Evolutionary conservation across 1,140 invertebrate genomes (phyloP).

Genomic region (Helicoverpa zea): DNA sequence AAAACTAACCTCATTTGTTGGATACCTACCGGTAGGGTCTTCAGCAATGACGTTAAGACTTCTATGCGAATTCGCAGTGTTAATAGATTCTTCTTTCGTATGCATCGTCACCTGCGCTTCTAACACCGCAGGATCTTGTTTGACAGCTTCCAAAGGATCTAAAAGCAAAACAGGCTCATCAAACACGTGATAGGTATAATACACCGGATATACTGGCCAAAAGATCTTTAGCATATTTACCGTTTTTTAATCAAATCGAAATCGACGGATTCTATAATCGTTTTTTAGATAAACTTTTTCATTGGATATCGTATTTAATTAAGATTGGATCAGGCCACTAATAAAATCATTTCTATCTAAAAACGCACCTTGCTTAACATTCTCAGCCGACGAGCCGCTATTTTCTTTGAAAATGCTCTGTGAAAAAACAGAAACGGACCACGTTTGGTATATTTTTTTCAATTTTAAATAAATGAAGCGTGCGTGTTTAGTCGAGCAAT

Average conservation of each 20-base stretch:
- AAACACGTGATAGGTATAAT: too few relatives aligned
- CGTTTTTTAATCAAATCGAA: too few relatives aligned
- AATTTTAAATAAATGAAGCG: not conserved
- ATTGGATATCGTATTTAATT: too few relatives aligned
- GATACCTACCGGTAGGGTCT: not conserved
- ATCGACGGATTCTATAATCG: too few relatives aligned
- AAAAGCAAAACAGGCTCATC: not conserved
- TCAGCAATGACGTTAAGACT: not conserved
- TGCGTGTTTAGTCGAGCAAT: not conserved
- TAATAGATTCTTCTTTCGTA: conserved; percentile 3
- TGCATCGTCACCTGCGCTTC: conserved; percentile 68
- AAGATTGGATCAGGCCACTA: not conserved
- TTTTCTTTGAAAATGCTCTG: conserved; percentile 10
- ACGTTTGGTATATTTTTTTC: not conserved
- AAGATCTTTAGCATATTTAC: not conserved
- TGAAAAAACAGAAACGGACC: not conserved
- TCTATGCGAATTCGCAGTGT: not conserved
- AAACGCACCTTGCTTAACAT: conserved; percentile 5
- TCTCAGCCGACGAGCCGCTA: not conserved
- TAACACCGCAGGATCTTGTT: conserved; percentile 71
- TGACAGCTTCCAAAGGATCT: conserved; percentile 72
- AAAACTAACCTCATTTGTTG: not conserved
- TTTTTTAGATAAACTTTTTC: too few relatives aligned
- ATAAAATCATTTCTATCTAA: not conserved
- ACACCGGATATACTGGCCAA: not conserved